Percentiles rank a stretch among this genome's conserved stretches.
Conservation (phyloP, 2,888 invertebrate species). For the Catocala sponsa region DNA sequence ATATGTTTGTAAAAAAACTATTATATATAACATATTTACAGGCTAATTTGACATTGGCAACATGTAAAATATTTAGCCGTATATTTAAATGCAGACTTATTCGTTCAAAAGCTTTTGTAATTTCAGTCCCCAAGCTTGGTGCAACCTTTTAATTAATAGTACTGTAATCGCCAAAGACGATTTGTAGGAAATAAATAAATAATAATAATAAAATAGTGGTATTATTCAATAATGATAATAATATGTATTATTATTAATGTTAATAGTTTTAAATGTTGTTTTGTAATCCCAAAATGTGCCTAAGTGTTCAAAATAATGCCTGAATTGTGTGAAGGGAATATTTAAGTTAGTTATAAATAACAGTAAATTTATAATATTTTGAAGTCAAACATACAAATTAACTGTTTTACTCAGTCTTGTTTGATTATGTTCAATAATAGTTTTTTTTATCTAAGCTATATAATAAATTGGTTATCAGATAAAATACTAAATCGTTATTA, state of each 20-base stretch:
- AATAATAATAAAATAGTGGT: conserved; percentile 5
- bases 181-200: conserved; percentile 14
- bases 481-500: too few species aligned
- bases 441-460: conserved; percentile 4
- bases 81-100: background rate
- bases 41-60: too few species aligned
- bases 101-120: conserved; percentile 5
- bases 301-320: conserved; percentile 46
- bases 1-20: background rate
- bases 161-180: conserved; percentile 30
- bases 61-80: too few species aligned
- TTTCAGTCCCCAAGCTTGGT: conserved; percentile 18
- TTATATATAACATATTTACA: background rate
- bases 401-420: too few species aligned
- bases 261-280: conserved; percentile 45
- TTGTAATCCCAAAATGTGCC: conserved; percentile 58
- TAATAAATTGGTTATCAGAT: background rate
- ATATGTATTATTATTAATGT: conserved; percentile 25
- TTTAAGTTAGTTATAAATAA: conserved; percentile 1
- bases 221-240: conserved; percentile 13
- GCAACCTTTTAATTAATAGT: conserved; percentile 13
- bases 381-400: background rate
- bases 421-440: background rate
- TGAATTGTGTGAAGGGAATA: conserved; percentile 20
- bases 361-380: background rate